These are phyloP conservation scores for Radopholus similis DNA, from an alignment of 1,140 invertebrate species.

Conservation along the genomic window DNA sequence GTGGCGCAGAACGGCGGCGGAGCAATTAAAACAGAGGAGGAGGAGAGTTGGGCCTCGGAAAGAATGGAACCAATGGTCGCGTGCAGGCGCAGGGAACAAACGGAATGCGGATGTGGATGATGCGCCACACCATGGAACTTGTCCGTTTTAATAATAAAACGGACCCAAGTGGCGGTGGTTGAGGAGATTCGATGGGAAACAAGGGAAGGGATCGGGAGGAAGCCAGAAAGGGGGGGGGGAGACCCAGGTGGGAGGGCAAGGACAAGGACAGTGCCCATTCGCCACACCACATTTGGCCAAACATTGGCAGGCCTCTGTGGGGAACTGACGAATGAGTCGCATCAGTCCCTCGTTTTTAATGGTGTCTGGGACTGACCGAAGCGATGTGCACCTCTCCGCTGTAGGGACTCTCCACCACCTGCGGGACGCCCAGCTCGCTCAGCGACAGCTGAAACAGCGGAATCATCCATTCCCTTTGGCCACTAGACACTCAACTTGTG, in stretches of 20 bases:
- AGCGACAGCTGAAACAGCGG: background rate
- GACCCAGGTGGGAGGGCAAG: background rate
- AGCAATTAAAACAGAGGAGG: too few relatives aligned
- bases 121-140: too few relatives aligned
- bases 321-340: background rate
- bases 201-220: too few relatives aligned
- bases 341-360: background rate
- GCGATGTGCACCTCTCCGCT: constrained; percentile 20
- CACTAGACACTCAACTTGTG: too few relatives aligned
- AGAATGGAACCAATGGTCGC: too few relatives aligned
- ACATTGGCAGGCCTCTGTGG: background rate
- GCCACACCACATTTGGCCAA: background rate
- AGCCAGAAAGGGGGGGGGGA: background rate
- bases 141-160: too few relatives aligned
- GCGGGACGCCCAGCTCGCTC: constrained; percentile 25
- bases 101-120: too few relatives aligned
- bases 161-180: too few relatives aligned
- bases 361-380: background rate
- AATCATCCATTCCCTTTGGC: background rate
- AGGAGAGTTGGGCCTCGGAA: too few relatives aligned
- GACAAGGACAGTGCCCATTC: background rate
- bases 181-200: too few relatives aligned
- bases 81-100: too few relatives aligned
- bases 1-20: too few relatives aligned
- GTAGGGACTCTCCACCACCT: constrained; percentile 30